Evolutionary conservation across 92 coral and sea anemone genomes (phyloP).

Genomic region (Phenganax marumi): DNA sequence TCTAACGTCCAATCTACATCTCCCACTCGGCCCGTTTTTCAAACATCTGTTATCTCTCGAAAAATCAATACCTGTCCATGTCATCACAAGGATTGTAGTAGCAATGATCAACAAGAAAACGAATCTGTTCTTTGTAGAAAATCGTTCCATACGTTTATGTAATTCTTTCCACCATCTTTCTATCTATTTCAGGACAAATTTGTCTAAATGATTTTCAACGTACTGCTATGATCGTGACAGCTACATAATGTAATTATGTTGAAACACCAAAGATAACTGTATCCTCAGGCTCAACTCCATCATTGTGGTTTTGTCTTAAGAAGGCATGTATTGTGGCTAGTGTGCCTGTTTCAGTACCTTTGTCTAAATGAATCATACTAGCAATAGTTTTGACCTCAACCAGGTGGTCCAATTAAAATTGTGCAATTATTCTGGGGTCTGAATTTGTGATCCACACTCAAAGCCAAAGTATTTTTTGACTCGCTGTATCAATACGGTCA

Average conservation of each 20-base stretch:
- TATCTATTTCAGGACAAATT: background rate
- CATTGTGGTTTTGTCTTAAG: too few relatives aligned
- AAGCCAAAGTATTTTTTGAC: conserved; percentile 50
- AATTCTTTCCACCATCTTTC: background rate
- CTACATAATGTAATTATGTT: background rate
- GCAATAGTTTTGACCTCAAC: conserved; percentile 51
- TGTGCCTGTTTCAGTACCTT: too few relatives aligned
- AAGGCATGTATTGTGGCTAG: background rate
- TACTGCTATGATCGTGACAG: background rate
- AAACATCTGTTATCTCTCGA: too few relatives aligned
- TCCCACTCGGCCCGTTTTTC: too few relatives aligned
- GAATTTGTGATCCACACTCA: conserved; percentile 55
- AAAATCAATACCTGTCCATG: background rate
- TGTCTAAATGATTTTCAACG: background rate
- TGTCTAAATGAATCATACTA: too few relatives aligned
- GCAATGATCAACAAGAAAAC: background rate
- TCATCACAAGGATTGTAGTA: background rate
- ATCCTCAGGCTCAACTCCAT: background rate
- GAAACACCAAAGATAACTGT: background rate
- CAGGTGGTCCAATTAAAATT: conserved; percentile 60
- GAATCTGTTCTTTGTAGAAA: background rate
- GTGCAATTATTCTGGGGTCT: conserved; percentile 11
- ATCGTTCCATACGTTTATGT: background rate
- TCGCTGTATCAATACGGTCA: conserved; percentile 60
- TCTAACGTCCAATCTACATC: too few relatives aligned